Percentiles rank a stretch among this genome's conserved stretches.
Conservation (phyloP, 2,113 vertebrate species). For the Gavialis gangeticus region DNA sequence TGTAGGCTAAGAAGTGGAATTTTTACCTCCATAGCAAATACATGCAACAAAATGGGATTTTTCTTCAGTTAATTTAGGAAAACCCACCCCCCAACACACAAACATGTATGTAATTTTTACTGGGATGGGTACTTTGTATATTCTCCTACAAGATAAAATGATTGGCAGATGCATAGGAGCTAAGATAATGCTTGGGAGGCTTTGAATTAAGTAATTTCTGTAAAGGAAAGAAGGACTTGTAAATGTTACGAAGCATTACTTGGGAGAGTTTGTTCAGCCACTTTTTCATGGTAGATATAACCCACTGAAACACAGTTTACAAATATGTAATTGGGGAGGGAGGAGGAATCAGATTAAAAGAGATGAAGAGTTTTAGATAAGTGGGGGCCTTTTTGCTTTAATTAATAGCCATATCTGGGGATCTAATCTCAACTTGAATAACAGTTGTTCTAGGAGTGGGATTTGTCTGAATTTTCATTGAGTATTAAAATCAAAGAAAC, state of each 20-base stretch:
- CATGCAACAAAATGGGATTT: not conserved
- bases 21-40: no score
- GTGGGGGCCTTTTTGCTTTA: not conserved
- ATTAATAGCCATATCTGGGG: not conserved
- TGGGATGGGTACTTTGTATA: not conserved
- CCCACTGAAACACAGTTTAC: not conserved
- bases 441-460: not conserved
- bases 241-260: not conserved
- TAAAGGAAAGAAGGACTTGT: not conserved
- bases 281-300: not conserved
- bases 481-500: not conserved
- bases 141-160: not conserved
- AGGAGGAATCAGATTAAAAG: not conserved
- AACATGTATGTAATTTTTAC: not conserved
- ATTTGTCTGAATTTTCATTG: not conserved
- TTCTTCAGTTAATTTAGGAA: not conserved
- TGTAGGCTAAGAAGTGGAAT: no score
- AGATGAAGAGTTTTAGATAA: not conserved
- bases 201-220: not conserved
- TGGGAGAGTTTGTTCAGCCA: not conserved
- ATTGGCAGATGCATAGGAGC: not conserved
- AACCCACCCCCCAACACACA: not conserved
- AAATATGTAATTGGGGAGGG: not conserved
- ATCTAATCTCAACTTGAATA: not conserved
- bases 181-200: not conserved